phyloP scores from a whole-genome alignment of 2,888 invertebrate genomes.

The Spilarctia lutea region DNA sequence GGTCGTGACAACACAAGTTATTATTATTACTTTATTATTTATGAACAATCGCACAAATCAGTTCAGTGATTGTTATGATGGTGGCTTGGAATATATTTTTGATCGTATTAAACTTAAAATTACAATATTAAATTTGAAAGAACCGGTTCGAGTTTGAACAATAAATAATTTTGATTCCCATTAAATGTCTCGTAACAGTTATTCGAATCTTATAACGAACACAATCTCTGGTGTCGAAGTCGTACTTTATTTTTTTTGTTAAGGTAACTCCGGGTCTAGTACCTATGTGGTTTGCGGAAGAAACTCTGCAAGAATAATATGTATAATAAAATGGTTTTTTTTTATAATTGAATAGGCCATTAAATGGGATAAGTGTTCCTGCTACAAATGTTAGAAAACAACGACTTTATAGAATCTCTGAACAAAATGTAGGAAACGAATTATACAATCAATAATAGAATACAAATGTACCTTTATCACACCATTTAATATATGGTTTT shows the following conservation, averaged over 20 bases:
- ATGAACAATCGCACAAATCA: not conserved
- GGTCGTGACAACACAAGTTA: constrained; percentile 2
- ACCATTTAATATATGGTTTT: not conserved
- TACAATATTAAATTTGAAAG: not conserved
- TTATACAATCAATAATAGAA: not conserved
- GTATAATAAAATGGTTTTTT: too few relatives aligned
- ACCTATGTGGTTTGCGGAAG: too few relatives aligned
- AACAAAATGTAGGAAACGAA: not conserved
- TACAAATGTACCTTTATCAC: not conserved
- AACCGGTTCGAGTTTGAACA: not conserved
- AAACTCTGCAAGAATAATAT: too few relatives aligned
- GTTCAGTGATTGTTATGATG: not conserved
- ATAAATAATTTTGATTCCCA: not conserved
- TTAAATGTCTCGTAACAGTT: not conserved
- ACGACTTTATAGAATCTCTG: not conserved
- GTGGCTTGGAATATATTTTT: not conserved
- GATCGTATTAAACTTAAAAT: too few relatives aligned
- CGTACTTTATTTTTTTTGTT: too few relatives aligned
- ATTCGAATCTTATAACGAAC: not conserved
- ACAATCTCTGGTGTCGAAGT: too few relatives aligned
- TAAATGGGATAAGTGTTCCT: not conserved
- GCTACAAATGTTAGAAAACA: not conserved
- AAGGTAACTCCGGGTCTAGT: too few relatives aligned
- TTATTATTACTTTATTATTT: constrained; percentile 11
- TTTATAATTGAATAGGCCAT: too few relatives aligned